Evolutionary conservation across 1,140 invertebrate genomes (phyloP), one percentile per base, ranked within the genome.

Genomic region (Nymphalis io): DNA sequence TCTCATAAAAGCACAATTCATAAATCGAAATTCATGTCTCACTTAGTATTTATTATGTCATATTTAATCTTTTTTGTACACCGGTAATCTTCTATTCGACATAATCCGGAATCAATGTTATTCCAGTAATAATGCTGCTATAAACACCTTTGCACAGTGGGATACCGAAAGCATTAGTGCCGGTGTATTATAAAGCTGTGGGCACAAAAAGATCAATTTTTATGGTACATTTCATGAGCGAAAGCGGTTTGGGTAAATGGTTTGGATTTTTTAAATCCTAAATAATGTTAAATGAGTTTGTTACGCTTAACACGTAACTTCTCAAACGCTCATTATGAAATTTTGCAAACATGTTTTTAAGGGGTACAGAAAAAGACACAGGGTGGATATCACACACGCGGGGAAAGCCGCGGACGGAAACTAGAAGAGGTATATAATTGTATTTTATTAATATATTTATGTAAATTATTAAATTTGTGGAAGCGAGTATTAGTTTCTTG

Each of bases 131-230:
- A 73, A 66, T 65, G 55, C 66, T 62, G 68, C 58, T 58, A 76
- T 79, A 75, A 80, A 76, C 78, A 80, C 76, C 74, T 78, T 73
- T 75, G 51, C 78, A 53, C 82, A 78, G 77, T 74, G 77, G 82
- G 81, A 81, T 73, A 77, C 73, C 76, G 72, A 77, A 73, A 79
- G 83, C 76, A 84, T 88, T 87, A 87, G 81, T 83, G 80, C 79
- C 80, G 83, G 80, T 71, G 81, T 72, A 79, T 88, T 87, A 81
- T 85, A 78, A 81, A 64, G 78, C 69, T 59, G 76, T 58, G 67
- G 68, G 57, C 66, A 82, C 83, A 87, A 88, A 89, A 89, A 89
- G 85, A 84, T 77, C 83, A 87, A 83, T 78, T 21, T 59, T 68
- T 60, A 44, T 55, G 63, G 60, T 16, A 0, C 23, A 80, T 78